Conservation (phyloP, 2,113 vertebrate genomes). For the Hypanus sabinus region DNA sequence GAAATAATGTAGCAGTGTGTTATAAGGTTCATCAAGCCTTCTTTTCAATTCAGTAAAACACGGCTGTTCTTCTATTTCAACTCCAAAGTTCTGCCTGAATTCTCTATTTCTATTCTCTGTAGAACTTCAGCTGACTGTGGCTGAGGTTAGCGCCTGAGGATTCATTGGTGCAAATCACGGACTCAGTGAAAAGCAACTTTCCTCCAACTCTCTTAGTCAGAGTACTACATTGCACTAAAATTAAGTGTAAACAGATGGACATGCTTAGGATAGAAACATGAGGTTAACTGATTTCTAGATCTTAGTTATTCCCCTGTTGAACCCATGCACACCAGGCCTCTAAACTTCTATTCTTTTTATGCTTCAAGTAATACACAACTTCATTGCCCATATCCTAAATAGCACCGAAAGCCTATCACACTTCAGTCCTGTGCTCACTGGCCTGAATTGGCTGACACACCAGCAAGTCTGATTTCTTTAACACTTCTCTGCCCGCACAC, state of each 20-base stretch:
- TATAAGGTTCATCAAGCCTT: too few species aligned
- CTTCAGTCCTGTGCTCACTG: background rate
- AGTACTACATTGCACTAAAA: background rate
- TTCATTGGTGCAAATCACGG: background rate
- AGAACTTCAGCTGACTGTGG: background rate
- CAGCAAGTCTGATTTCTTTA: background rate
- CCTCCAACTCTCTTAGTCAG: background rate
- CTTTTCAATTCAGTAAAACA: too few species aligned
- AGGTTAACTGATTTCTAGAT: background rate
- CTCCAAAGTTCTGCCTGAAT: too few species aligned
- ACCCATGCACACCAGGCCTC: background rate
- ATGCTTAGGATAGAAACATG: background rate
- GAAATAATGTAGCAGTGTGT: too few species aligned
- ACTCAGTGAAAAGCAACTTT: background rate
- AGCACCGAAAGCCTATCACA: background rate
- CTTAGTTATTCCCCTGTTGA: background rate
- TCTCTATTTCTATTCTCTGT: background rate
- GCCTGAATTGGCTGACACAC: background rate
- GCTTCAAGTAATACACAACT: background rate
- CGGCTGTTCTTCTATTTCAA: too few species aligned
- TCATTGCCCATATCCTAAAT: background rate
- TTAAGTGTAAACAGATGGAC: background rate
- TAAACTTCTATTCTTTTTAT: background rate
- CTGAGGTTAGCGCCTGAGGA: background rate
- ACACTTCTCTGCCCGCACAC: too few species aligned